A percentile compares a stretch with the other conserved stretches of the same genome.
phyloP scores from a whole-genome alignment of 2,113 vertebrate species.

The Narcine bancroftii region DNA sequence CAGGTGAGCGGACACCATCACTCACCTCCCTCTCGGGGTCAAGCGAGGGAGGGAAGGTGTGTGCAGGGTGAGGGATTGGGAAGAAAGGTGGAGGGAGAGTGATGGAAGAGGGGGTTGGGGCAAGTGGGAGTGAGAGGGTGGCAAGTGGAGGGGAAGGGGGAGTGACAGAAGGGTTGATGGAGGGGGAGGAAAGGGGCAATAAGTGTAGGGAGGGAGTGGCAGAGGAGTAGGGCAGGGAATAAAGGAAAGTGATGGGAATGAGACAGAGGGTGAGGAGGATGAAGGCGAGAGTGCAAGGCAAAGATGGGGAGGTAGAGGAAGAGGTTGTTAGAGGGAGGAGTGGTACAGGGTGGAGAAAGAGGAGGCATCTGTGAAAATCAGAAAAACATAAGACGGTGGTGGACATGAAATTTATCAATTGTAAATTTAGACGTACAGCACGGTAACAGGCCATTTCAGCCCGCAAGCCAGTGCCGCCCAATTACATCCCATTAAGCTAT shows the following conservation, averaged over 20 bases:
- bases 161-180: not conserved
- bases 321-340: not conserved
- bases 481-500: too few species aligned
- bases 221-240: not conserved
- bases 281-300: not conserved
- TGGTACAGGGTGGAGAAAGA: too few species aligned
- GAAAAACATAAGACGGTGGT: too few species aligned
- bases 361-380: too few species aligned
- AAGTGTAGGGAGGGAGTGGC: not conserved
- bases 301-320: not conserved
- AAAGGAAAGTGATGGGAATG: not conserved
- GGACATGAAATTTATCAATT: too few species aligned
- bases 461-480: too few species aligned
- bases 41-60: too few species aligned
- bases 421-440: too few species aligned
- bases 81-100: not conserved
- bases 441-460: too few species aligned
- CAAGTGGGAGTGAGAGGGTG: not conserved
- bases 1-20: conserved; percentile 62
- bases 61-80: not conserved
- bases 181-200: not conserved
- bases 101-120: not conserved
- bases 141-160: not conserved
- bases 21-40: too few species aligned
- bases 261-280: not conserved